These are phyloP conservation scores for Thumatha senex DNA, from an alignment of 2,888 invertebrate species.

Conservation along the genomic window DNA sequence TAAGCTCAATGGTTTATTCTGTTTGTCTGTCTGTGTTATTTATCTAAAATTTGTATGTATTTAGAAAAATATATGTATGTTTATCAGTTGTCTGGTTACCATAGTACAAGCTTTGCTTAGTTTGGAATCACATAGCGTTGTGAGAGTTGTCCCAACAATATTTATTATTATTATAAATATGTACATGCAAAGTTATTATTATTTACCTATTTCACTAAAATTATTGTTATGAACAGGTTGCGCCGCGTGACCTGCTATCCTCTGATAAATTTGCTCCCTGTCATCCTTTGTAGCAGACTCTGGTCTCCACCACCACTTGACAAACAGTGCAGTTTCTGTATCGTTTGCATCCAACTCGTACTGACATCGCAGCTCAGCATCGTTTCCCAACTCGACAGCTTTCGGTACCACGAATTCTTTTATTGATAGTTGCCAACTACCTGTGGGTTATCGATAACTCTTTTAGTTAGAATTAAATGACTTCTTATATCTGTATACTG, in stretches of 20 bases:
- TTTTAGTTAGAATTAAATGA: not conserved
- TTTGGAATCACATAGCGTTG: too few species aligned
- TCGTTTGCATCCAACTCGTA: slow-evolving; percentile 43
- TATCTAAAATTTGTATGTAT: too few species aligned
- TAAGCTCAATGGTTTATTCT: too few species aligned
- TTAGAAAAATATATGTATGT: too few species aligned
- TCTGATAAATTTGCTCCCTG: slow-evolving; percentile 56
- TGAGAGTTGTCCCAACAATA: too few species aligned
- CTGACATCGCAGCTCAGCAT: slow-evolving; percentile 54
- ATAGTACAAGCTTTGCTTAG: too few species aligned
- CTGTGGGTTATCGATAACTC: slow-evolving; percentile 37
- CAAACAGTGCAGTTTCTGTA: slow-evolving; percentile 41
- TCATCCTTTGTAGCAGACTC: slow-evolving; percentile 38
- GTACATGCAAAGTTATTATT: too few species aligned
- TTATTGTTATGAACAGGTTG: slow-evolving; percentile 32
- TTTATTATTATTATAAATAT: too few species aligned
- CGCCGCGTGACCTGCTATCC: slow-evolving; percentile 42
- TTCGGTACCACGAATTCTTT: slow-evolving; percentile 62
- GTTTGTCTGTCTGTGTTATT: too few species aligned
- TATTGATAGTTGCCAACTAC: slow-evolving; percentile 59
- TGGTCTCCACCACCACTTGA: slow-evolving; percentile 72
- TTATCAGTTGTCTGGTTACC: too few species aligned
- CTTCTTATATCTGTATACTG: too few species aligned
- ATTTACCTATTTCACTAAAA: slow-evolving; percentile 41
- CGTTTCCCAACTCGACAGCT: slow-evolving; percentile 47